Base-by-base conservation (phyloP, 1,140 invertebrate species). In the Conus betulinus region DNA sequence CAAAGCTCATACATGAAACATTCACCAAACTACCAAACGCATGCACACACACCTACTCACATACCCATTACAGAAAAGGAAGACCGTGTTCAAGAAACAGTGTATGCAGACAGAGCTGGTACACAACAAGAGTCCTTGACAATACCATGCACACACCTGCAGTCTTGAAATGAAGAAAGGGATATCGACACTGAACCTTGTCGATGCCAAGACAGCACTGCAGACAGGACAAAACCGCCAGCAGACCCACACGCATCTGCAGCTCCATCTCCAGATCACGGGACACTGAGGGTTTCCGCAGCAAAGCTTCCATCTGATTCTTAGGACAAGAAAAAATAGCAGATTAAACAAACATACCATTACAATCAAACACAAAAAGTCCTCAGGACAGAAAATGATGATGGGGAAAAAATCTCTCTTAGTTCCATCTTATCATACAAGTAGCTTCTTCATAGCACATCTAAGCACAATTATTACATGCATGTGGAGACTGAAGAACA, bases 81-180 rank as follows among this genome's bases (percentile, higher is more conserved):
- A 39, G 39, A 39, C 39, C 10, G 67, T 17, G 4, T 13, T 71
- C 11, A 71, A 71, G 67, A 7, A 71, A 23, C 6, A 23, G 67
- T 39, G 20, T 7, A n/a, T 4, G 23, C 67, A 71, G 11, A 20
- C 67, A 20, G 23, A 71, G 6, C 23, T 23, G 11, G 67, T n/a
- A 13, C 67, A 20, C 15, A 13, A 60, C 57, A 60, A 60, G 1
- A 60, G 8, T 11, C 57, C 8, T 60, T 15, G 15, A 11, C 57
- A 1, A 11, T 15, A 60, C 4, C 57, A 60, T 4, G 17, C 11
- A 84, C 52, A 5, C 27, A 85, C 85, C 85, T 74, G 85, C 85
- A 5, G 85, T 78, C 25, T 57, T 87, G 25, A 87, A 87, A 53
- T 87, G 85, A 55, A 74, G 71, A 3, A 87, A 71, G 53, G 85